Evolutionary conservation across 2,113 vertebrate species (phyloP).

Genomic region (Scomber colias): DNA sequence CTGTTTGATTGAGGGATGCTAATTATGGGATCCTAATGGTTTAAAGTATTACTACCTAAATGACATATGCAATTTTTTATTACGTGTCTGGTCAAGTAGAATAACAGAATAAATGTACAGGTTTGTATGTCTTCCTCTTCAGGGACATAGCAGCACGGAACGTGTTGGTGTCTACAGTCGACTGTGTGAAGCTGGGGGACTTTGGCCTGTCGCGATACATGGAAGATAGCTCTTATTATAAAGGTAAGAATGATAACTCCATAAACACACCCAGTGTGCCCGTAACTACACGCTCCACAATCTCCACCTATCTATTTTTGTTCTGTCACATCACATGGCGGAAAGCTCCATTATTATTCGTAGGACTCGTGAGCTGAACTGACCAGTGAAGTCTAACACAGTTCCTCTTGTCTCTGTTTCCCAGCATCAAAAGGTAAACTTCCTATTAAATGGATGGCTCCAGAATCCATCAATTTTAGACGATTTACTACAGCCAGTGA

Average conservation of each 20-base stretch:
- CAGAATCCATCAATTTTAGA: conserved; percentile 99
- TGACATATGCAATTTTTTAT: neutral
- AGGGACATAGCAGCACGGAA: conserved; percentile 99
- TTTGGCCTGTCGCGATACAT: conserved; percentile 98
- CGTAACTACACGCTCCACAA: neutral
- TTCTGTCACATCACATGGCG: neutral
- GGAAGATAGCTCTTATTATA: conserved; percentile 99
- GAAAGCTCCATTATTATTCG: conserved; percentile 31
- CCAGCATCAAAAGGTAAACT: conserved; percentile 98
- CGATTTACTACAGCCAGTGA: conserved; percentile 99
- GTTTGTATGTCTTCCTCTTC: conserved; percentile 8
- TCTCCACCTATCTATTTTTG: neutral
- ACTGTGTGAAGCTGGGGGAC: conserved; percentile 98
- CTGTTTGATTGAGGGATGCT: neutral
- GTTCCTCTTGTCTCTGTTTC: conserved; percentile 15
- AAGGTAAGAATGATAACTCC: conserved; percentile 85
- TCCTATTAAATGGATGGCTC: conserved; percentile 99
- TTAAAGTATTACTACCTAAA: too few relatives aligned
- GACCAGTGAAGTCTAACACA: conserved; percentile 12
- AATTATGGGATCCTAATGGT: too few relatives aligned
- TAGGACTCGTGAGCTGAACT: neutral
- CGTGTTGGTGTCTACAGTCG: conserved; percentile 94
- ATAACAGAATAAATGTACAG: neutral
- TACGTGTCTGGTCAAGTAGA: neutral
- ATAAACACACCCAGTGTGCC: neutral